These are phyloP conservation scores for Latheticus oryzae DNA, from an alignment of 2,888 invertebrate genomes.

Conservation along the genomic window DNA sequence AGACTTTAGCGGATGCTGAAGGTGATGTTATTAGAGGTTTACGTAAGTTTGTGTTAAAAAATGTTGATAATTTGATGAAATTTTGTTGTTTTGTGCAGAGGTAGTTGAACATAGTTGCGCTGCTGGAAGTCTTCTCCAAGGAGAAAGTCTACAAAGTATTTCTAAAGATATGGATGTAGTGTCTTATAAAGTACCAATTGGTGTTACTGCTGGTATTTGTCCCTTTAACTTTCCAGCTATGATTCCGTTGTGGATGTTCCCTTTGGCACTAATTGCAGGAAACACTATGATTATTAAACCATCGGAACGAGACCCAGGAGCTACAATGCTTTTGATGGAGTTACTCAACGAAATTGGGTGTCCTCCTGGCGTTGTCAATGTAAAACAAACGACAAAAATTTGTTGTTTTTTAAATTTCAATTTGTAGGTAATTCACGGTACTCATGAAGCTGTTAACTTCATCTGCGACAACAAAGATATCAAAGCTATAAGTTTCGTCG, in stretches of 20 bases:
- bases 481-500: slow-evolving; percentile 97
- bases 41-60: slow-evolving; percentile 76
- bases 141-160: slow-evolving; percentile 88
- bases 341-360: slow-evolving; percentile 93
- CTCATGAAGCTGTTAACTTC: slow-evolving; percentile 95
- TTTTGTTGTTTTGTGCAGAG: slow-evolving; percentile 70
- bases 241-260: slow-evolving; percentile 98
- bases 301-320: slow-evolving; percentile 97
- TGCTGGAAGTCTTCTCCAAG: slow-evolving; percentile 91
- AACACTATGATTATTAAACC: slow-evolving; percentile 97
- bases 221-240: slow-evolving; percentile 99
- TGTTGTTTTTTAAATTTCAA: slow-evolving; percentile 12
- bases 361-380: slow-evolving; percentile 96
- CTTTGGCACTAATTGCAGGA: slow-evolving; percentile 87
- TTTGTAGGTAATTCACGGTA: slow-evolving; percentile 87
- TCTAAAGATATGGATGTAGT: slow-evolving; percentile 98
- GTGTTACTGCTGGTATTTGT: slow-evolving; percentile 95
- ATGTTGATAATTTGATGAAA: background rate
- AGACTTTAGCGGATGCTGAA: slow-evolving; percentile 96
- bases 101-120: slow-evolving; percentile 97
- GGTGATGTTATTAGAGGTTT: slow-evolving; percentile 97
- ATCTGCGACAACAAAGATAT: slow-evolving; percentile 97
- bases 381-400: slow-evolving; percentile 59
- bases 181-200: slow-evolving; percentile 91
- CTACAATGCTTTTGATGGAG: slow-evolving; percentile 94